Evolutionary conservation across 2,797 vertebrate genomes (phyloP).

Genomic region (Pterois miles): DNA sequence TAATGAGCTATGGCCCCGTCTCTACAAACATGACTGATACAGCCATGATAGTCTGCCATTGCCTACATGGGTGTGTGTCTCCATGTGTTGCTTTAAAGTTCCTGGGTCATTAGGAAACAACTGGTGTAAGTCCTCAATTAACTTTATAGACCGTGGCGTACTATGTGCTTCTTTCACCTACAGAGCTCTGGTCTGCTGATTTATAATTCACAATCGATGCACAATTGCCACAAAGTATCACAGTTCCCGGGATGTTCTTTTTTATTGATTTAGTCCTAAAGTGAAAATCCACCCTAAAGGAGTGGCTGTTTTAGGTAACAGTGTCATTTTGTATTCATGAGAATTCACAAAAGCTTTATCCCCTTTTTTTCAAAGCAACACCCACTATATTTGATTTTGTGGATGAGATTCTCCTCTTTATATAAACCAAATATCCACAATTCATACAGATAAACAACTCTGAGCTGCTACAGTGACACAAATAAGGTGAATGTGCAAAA

Average conservation of each 20-base stretch:
- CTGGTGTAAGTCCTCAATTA: conserved; percentile 46
- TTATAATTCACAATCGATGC: conserved; percentile 27
- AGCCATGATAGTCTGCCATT: neutral
- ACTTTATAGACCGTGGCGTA: conserved; percentile 13
- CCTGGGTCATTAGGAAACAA: conserved; percentile 58
- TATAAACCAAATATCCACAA: neutral
- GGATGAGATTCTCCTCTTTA: neutral
- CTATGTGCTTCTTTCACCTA: conserved; percentile 2
- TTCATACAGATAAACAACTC: neutral
- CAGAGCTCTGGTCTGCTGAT: conserved; percentile 17
- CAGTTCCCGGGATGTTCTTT: neutral
- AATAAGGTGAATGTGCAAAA: neutral
- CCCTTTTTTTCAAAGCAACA: neutral
- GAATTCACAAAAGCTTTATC: neutral
- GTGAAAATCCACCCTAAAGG: neutral
- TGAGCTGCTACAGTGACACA: neutral
- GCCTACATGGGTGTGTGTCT: neutral
- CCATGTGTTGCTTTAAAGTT: conserved; percentile 12
- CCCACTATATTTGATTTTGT: conserved; percentile 1
- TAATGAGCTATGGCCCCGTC: conserved; percentile 58
- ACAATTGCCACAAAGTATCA: conserved; percentile 12
- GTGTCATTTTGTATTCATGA: neutral
- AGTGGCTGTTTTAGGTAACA: conserved; percentile 13
- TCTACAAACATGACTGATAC: conserved; percentile 48
- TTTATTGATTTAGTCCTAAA: conserved; percentile 33